phyloP scores from a whole-genome alignment of 1,140 invertebrate genomes.

The Drosophila nigrodunni region DNA sequence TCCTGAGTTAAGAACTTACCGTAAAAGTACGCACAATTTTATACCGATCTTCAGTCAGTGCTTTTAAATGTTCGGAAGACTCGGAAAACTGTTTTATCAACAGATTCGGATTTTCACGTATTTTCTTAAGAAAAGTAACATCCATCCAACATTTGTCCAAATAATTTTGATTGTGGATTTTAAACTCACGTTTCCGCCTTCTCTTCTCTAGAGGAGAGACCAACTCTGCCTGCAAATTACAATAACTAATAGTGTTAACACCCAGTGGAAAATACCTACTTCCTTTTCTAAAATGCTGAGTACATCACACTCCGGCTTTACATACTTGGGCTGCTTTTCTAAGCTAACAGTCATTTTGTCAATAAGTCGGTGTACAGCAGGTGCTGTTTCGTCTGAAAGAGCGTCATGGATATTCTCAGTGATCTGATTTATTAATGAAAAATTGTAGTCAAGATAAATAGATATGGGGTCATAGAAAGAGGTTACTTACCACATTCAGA shows the following conservation, averaged over 20 bases:
- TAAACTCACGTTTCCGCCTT: constrained; percentile 55
- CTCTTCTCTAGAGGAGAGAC: constrained; percentile 67
- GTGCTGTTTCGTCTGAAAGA: constrained; percentile 35
- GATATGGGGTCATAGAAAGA: no score
- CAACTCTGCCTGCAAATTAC: constrained; percentile 35
- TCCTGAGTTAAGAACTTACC: constrained; percentile 17
- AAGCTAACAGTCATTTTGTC: constrained; percentile 18
- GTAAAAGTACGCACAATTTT: constrained; percentile 45
- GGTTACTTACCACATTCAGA: constrained; percentile 52
- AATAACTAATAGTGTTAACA: background rate
- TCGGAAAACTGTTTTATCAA: constrained; percentile 33
- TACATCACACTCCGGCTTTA: constrained; percentile 66
- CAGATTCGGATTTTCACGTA: constrained; percentile 57
- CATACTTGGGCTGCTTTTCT: constrained; percentile 17
- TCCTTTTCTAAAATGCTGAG: constrained; percentile 68
- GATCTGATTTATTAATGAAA: constrained; percentile 23
- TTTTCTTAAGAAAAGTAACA: constrained; percentile 57
- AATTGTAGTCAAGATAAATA: background rate
- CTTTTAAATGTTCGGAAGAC: constrained; percentile 40
- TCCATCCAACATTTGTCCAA: constrained; percentile 66
- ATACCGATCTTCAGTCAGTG: constrained; percentile 48
- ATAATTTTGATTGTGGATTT: constrained; percentile 72
- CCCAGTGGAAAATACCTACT: constrained; percentile 6
- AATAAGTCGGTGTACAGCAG: constrained; percentile 52
- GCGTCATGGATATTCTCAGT: constrained; percentile 56